Conservation (phyloP, 2,797 vertebrate genomes). For the Vireo griseus region DNA sequence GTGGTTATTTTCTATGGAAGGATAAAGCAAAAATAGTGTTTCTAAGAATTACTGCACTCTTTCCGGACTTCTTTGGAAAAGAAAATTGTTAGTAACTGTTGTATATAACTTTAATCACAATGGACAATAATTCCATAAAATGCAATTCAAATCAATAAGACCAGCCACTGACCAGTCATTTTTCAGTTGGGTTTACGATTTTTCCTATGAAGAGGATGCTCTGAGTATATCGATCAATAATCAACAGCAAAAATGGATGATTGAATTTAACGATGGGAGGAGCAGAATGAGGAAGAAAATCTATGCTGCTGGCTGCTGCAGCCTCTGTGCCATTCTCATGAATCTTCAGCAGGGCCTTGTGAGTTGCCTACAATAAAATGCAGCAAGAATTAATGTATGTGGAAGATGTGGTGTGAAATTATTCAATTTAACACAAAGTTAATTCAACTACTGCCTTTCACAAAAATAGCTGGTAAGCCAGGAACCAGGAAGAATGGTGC, state of each 20-base stretch:
- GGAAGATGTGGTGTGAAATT: neutral
- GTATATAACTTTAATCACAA: neutral
- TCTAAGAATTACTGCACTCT: neutral
- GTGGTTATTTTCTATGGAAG: neutral
- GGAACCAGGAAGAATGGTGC: neutral
- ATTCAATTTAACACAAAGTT: neutral
- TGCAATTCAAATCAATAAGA: neutral
- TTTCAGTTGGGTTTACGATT: conserved; percentile 79
- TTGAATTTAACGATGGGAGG: conserved; percentile 63
- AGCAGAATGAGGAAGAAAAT: conserved; percentile 62
- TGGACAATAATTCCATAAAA: neutral
- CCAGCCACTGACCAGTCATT: neutral
- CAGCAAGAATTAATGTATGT: neutral
- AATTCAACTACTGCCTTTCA: neutral
- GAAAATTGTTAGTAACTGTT: neutral
- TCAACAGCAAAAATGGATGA: conserved; percentile 83
- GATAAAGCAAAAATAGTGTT: fast-evolving
- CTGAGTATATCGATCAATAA: conserved; percentile 81
- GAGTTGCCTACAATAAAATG: conserved; percentile 74
- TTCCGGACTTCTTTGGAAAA: neutral
- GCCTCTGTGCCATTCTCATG: conserved; percentile 83
- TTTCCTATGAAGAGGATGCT: conserved; percentile 85
- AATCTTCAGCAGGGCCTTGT: conserved; percentile 83
- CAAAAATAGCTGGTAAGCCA: neutral
- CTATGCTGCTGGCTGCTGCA: conserved; percentile 69